These are phyloP conservation scores for Gobionotothen gibberifrons DNA, from an alignment of 2,797 vertebrate species.

Conservation along the genomic window DNA sequence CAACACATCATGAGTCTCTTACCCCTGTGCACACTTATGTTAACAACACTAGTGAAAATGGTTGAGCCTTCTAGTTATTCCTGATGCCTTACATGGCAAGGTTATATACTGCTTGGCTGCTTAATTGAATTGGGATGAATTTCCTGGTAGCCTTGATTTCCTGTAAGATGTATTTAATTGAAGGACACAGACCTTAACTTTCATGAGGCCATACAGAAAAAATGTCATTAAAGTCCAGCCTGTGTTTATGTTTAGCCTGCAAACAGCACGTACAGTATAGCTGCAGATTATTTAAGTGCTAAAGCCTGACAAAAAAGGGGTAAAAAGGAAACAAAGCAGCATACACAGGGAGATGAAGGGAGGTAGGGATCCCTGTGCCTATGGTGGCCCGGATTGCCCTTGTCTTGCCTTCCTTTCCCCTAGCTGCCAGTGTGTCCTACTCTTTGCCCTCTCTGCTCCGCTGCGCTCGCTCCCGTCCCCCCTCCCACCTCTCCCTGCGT, in stretches of 20 bases:
- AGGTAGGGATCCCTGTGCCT: constrained; percentile 74
- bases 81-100: constrained; percentile 41
- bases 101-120: constrained; percentile 38
- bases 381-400: constrained; percentile 84
- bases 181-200: constrained; percentile 35
- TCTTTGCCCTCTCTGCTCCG: constrained; percentile 98
- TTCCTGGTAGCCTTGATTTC: constrained; percentile 47
- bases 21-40: constrained; percentile 15
- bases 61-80: constrained; percentile 26
- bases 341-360: constrained; percentile 50
- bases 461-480: constrained; percentile 84
- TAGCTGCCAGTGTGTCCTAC: constrained; percentile 92
- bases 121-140: constrained; percentile 50
- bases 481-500: constrained; percentile 88
- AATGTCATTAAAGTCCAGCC: constrained; percentile 50
- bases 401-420: constrained; percentile 86
- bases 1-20: constrained; percentile 7
- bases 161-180: constrained; percentile 39
- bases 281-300: constrained; percentile 80
- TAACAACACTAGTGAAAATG: constrained; percentile 33
- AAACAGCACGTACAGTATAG: constrained; percentile 25
- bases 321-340: constrained; percentile 38
- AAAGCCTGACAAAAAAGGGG: constrained; percentile 39
- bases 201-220: constrained; percentile 7
- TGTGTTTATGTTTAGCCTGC: constrained; percentile 22